These are phyloP conservation scores for Myrmecophaga tridactyla DNA, from an alignment of 2,113 vertebrate species.

Conservation along the genomic window DNA sequence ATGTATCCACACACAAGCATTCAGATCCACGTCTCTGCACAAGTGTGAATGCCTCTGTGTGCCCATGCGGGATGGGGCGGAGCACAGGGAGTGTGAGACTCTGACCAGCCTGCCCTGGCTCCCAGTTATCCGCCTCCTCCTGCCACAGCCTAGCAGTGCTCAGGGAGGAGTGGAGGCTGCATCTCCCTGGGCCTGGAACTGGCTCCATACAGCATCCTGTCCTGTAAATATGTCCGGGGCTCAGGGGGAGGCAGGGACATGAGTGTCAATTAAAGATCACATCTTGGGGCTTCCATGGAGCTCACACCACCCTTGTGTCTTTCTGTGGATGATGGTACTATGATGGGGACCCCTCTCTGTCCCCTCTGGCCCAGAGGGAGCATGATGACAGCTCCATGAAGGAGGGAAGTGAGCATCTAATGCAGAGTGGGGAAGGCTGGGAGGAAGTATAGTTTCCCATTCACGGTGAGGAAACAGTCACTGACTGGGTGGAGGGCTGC, in stretches of 20 bases:
- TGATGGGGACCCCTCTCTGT: not conserved
- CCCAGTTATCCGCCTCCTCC: not conserved
- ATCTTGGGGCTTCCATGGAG: constrained; percentile 56
- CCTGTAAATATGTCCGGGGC: constrained; percentile 63
- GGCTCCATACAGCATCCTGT: constrained; percentile 55
- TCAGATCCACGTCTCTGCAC: constrained; percentile 24
- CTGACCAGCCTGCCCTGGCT: not conserved
- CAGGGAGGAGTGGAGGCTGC: not conserved
- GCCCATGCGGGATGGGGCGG: not conserved
- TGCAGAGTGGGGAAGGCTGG: not conserved
- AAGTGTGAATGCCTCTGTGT: constrained; percentile 40
- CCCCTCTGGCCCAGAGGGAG: not conserved
- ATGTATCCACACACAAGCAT: not conserved
- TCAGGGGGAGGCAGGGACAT: constrained; percentile 53
- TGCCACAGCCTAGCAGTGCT: not conserved
- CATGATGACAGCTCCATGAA: too few species aligned
- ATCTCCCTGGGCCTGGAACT: not conserved
- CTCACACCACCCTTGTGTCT: constrained; percentile 26
- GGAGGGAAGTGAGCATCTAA: not conserved
- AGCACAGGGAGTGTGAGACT: not conserved
- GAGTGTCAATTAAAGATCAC: constrained; percentile 64
- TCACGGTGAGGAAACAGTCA: not conserved
- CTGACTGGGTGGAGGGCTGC: not conserved
- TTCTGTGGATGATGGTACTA: not conserved
- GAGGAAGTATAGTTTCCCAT: not conserved